Conservation (phyloP, 2,113 vertebrate genomes). For the Cettia cetti region DNA sequence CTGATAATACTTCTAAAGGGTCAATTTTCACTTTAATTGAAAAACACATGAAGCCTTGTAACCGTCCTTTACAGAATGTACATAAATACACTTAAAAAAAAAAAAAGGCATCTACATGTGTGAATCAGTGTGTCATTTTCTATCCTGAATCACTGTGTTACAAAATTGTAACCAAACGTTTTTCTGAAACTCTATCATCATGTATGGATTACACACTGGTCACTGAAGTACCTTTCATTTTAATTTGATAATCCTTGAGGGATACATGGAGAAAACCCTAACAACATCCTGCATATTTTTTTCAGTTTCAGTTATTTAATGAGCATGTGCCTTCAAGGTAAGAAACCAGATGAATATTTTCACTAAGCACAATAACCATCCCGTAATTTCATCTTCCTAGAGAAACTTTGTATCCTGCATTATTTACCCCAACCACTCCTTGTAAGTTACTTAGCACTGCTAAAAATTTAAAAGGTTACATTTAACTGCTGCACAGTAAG, state of each 20-base stretch:
- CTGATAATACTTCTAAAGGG: not conserved
- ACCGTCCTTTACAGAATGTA: not conserved
- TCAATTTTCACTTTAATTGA: not conserved
- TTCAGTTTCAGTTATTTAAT: not conserved
- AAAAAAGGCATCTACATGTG: not conserved
- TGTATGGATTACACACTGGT: not conserved
- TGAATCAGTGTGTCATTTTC: conserved; percentile 48
- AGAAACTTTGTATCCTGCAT: conserved; percentile 19
- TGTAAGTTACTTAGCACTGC: not conserved
- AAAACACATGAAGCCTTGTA: not conserved
- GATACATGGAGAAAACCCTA: not conserved
- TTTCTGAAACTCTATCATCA: conserved; percentile 8
- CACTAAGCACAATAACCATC: not conserved
- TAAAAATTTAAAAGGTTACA: not conserved
- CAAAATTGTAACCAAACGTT: conserved; percentile 2
- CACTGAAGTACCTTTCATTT: not conserved
- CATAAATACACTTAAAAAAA: not conserved
- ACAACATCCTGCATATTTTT: not conserved
- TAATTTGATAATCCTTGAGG: not conserved
- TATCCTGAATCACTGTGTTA: conserved; percentile 9
- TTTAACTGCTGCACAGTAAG: not conserved
- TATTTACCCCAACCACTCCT: not conserved
- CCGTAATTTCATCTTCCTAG: conserved; percentile 12
- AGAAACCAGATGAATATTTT: conserved; percentile 9
- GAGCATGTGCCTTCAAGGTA: not conserved